Conservation (phyloP, 37 sponge, comb jelly and placozoan genomes). For the Crambe crambe region DNA sequence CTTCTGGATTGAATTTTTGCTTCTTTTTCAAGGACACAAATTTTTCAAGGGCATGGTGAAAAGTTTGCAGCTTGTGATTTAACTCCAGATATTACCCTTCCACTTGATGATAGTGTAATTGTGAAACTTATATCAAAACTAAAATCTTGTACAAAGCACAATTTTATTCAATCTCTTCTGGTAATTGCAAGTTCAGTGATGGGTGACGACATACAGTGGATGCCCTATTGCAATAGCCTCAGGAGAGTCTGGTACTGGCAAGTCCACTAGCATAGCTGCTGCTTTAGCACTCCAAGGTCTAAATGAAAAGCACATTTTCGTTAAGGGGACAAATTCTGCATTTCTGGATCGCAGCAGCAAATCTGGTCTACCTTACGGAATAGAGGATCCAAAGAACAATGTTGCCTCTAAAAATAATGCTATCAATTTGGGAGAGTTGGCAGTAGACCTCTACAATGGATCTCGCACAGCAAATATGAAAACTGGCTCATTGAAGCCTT, state of each 20-base stretch:
- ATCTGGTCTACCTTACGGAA: not conserved
- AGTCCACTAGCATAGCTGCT: too few species aligned
- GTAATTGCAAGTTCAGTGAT: not conserved
- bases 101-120: not conserved
- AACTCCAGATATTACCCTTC: not conserved
- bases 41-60: not conserved
- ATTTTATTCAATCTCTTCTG: not conserved
- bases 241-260: conserved; percentile 5
- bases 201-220: not conserved
- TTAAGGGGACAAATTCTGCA: not conserved
- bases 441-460: conserved; percentile 5
- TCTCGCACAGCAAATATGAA: too few species aligned
- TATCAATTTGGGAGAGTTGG: not conserved
- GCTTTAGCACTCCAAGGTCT: too few species aligned
- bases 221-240: conserved; percentile 3
- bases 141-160: not conserved
- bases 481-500: too few species aligned
- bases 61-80: not conserved
- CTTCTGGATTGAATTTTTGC: too few species aligned
- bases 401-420: not conserved
- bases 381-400: not conserved
- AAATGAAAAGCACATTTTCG: not conserved
- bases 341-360: not conserved
- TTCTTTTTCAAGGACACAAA: not conserved
- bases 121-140: not conserved